Evolutionary conservation across 2,888 invertebrate species (phyloP).

Genomic region (Poecilobothrus nobilitatus): DNA sequence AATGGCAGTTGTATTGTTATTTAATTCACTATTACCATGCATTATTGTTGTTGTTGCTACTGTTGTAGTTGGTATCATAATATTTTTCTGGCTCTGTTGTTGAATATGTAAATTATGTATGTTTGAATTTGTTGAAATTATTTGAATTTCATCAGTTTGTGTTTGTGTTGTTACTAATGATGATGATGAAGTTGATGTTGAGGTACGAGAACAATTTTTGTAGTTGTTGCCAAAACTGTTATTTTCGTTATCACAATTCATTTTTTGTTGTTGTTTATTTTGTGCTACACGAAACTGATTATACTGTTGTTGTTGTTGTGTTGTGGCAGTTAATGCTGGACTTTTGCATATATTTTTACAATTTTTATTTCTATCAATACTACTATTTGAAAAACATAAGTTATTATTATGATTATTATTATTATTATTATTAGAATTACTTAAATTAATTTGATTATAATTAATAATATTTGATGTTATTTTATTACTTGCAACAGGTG

Average conservation of each 20-base stretch:
- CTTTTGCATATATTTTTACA: conserved; percentile 23
- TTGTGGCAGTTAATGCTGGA: conserved; percentile 25
- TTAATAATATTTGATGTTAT: conserved; percentile 14
- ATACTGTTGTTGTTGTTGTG: conserved; percentile 22
- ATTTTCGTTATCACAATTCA: not conserved
- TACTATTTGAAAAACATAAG: conserved; percentile 22
- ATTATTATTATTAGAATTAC: conserved; percentile 19
- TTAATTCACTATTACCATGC: conserved; percentile 13
- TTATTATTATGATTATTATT: conserved; percentile 21
- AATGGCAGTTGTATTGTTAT: conserved; percentile 15
- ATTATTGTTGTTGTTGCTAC: conserved; percentile 15
- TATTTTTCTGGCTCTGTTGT: conserved; percentile 23
- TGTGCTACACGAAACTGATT: conserved; percentile 22
- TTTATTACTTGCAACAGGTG: conserved; percentile 19
- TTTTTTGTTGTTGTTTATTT: not conserved
- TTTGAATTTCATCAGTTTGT: conserved; percentile 36
- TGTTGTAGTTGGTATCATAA: conserved; percentile 17
- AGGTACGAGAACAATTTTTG: not conserved
- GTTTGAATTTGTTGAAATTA: not conserved
- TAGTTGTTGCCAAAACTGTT: not conserved
- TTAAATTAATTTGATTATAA: conserved; percentile 16
- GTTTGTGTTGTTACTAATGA: conserved; percentile 39
- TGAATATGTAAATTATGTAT: conserved; percentile 20
- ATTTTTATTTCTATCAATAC: conserved; percentile 23
- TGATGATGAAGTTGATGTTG: conserved; percentile 16